Base-by-base conservation (phyloP, 2,113 vertebrate species). In the Pterocles burchelli region DNA sequence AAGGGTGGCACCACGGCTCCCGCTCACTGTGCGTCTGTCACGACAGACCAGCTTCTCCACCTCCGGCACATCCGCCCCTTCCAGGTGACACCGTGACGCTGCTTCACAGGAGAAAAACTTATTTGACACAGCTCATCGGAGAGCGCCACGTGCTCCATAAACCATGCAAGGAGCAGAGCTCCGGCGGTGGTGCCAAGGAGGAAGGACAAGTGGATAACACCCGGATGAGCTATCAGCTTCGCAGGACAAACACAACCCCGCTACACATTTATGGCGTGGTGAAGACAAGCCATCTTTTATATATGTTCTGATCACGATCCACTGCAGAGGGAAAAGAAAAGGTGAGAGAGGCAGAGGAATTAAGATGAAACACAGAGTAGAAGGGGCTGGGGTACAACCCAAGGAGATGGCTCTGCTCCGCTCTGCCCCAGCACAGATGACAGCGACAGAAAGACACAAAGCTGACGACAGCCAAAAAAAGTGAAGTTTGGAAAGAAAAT, bases 201-300 rank as follows among this genome's bases (percentile, higher is more conserved):
- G 33, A 26, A 38, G 24, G 24, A 18, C 1, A 10, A 3, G 31
- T 1, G 5, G 62, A 11, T 38, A 34, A 52, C 31, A 1, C 2
- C 2, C 46, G 7, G 18, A 10, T 0, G 12, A 45, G n/a, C 28
- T 3, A 15, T 17, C 13, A 7, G 4, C 43, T 20, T 43, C 72
- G 17, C 13, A 0, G 65, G 65, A 33, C 22, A n/a, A 86, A 59
- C 10, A 17, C 17, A 17, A 29, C 13, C n/a, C 8, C 6, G 1
- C 33, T 11, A 4, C 0, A 4, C 17, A 62, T 24, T 17, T 5
- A 4, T 19, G 24, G 48, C 1, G 2, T 0, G 21, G 17, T 2
- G 26, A 36, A 28, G 21, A 33, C 10, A 4, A 22, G 16, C 41
- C 34, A 4, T 9, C 34, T n/a, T 45, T 18, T 21, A 11, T 13